A percentile compares a stretch with the other conserved stretches of the same genome.
Conservation (phyloP, 2,888 invertebrate genomes). For the Heliconius hortense region DNA sequence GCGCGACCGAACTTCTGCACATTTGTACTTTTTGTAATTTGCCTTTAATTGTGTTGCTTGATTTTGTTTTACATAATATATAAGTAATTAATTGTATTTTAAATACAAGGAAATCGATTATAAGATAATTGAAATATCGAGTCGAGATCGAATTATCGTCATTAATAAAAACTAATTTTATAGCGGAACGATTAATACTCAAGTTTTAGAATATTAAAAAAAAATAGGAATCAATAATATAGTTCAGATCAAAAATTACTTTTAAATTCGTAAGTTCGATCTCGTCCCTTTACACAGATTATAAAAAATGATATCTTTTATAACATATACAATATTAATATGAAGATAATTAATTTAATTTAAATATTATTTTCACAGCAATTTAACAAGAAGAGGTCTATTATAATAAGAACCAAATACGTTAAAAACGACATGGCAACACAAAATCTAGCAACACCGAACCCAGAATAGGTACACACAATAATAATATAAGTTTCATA, state of each 20-base stretch:
- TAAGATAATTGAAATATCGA: background rate
- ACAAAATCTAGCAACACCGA: slow-evolving; percentile 53
- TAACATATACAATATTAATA: background rate
- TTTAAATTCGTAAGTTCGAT: slow-evolving; percentile 17
- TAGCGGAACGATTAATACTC: background rate
- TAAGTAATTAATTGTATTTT: background rate
- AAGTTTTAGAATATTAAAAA: background rate
- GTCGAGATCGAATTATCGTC: slow-evolving; percentile 11
- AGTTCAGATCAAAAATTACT: slow-evolving; percentile 8
- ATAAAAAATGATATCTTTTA: background rate
- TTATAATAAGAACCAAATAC: background rate
- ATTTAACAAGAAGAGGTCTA: background rate
- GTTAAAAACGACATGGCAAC: slow-evolving; percentile 5
- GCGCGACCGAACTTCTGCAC: slow-evolving; percentile 77
- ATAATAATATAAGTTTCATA: slow-evolving; percentile 53
- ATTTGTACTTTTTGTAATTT: slow-evolving; percentile 66
- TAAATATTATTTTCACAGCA: background rate
- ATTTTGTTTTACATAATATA: slow-evolving; percentile 27
- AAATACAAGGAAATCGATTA: background rate
- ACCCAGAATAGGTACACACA: slow-evolving; percentile 50
- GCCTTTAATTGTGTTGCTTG: slow-evolving; percentile 36
- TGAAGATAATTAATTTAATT: background rate
- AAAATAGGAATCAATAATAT: slow-evolving; percentile 1
- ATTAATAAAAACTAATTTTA: slow-evolving; percentile 2
- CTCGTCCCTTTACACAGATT: slow-evolving; percentile 1